Evolutionary conservation across 2,113 vertebrate genomes (phyloP).

Genomic region (Grammomys dolichurus): DNA sequence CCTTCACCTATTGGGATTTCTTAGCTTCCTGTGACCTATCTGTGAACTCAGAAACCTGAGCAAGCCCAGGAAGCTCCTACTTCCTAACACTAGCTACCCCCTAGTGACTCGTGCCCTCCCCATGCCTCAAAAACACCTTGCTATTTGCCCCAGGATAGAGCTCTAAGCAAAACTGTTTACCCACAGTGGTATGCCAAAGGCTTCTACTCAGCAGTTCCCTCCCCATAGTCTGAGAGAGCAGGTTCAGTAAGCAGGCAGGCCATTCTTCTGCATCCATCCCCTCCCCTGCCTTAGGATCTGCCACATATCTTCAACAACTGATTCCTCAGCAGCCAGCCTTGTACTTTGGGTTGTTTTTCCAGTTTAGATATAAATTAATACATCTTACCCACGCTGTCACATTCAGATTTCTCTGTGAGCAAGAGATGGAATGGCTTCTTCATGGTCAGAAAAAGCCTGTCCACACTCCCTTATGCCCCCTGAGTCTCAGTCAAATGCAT

Average conservation of each 20-base stretch:
- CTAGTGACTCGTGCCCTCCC: neutral
- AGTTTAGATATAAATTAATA: conserved; percentile 65
- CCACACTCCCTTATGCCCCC: neutral
- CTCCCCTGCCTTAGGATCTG: neutral
- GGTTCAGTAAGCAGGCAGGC: neutral
- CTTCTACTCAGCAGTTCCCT: conserved; percentile 72
- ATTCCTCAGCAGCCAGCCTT: conserved; percentile 66
- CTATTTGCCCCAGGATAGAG: conserved; percentile 38
- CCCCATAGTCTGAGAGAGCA: neutral
- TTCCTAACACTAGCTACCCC: conserved; percentile 27
- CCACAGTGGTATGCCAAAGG: conserved; percentile 9
- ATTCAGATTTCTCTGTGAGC: conserved; percentile 52
- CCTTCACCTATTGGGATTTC: neutral
- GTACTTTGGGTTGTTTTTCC: conserved; percentile 63
- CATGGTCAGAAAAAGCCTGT: neutral
- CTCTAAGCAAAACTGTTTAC: conserved; percentile 62
- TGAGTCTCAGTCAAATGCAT: conserved; percentile 42
- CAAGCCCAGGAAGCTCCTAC: conserved; percentile 39
- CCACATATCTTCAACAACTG: conserved; percentile 55
- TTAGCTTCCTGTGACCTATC: conserved; percentile 14
- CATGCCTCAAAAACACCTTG: conserved; percentile 19
- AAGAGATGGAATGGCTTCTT: conserved; percentile 31
- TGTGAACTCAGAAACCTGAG: neutral
- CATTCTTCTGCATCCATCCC: conserved; percentile 12
- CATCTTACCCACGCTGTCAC: neutral